Percentiles rank a stretch among this genome's conserved stretches.
phyloP scores from a whole-genome alignment of 2,113 vertebrate species.

The Acanthochromis polyacanthus region DNA sequence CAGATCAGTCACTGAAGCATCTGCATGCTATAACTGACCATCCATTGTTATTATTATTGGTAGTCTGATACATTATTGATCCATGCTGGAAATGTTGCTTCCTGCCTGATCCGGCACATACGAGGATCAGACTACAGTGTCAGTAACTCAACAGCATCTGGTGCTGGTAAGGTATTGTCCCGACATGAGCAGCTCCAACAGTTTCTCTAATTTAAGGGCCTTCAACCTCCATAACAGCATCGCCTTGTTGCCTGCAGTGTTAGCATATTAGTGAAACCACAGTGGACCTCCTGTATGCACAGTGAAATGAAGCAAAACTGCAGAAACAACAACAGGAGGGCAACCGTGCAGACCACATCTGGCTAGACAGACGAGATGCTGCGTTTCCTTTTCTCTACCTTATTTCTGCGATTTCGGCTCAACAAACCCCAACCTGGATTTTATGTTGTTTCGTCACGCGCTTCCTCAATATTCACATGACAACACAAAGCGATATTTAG shows the following conservation, averaged over 20 bases:
- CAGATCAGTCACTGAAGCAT: conserved; percentile 16
- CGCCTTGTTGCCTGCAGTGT: conserved; percentile 16
- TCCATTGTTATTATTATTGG: conserved; percentile 7
- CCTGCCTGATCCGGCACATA: conserved; percentile 13
- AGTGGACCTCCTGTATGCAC: conserved; percentile 1
- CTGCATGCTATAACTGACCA: conserved; percentile 10
- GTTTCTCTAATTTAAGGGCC: not conserved
- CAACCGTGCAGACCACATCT: not conserved
- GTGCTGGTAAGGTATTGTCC: conserved; percentile 11
- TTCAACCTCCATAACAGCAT: too few relatives aligned
- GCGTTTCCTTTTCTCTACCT: conserved; percentile 3
- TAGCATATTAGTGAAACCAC: conserved; percentile 2
- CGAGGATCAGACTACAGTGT: conserved; percentile 23
- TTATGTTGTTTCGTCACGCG: not conserved
- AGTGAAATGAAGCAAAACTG: conserved; percentile 18
- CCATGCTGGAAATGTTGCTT: conserved; percentile 26
- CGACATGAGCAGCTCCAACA: not conserved
- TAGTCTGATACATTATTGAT: conserved; percentile 49
- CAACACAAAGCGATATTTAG: not conserved
- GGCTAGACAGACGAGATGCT: conserved; percentile 8
- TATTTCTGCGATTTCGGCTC: not conserved
- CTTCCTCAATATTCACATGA: not conserved
- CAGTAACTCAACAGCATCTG: conserved; percentile 12
- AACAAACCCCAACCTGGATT: conserved; percentile 5
- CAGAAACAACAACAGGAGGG: conserved; percentile 1